phyloP scores from a whole-genome alignment of 2,888 invertebrate genomes.

The Dastarcus helophoroides region DNA sequence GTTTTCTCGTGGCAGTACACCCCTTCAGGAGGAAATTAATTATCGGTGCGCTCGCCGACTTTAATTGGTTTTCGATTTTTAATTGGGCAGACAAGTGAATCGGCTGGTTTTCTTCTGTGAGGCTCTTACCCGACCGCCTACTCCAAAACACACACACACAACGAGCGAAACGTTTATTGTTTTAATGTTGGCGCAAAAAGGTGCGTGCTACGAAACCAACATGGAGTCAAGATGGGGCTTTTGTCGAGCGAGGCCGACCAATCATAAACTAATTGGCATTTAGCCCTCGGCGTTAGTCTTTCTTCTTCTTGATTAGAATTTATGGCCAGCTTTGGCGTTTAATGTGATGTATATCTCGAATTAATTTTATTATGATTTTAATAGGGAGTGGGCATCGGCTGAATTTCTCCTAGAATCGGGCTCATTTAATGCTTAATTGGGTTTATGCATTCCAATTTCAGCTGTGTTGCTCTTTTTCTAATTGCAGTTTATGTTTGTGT shows the following conservation, averaged over 20 bases:
- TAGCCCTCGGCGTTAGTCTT: slow-evolving; percentile 22
- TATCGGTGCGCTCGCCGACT: too few relatives aligned
- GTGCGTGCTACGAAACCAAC: neutral
- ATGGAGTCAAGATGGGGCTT: neutral
- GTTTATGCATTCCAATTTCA: slow-evolving; percentile 11
- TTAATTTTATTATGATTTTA: slow-evolving; percentile 29
- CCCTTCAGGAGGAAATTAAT: too few relatives aligned
- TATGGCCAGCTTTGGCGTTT: slow-evolving; percentile 21
- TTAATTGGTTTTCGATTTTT: too few relatives aligned
- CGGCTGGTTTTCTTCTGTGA: too few relatives aligned
- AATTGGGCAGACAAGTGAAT: too few relatives aligned
- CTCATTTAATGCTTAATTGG: slow-evolving; percentile 17
- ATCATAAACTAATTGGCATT: slow-evolving; percentile 27
- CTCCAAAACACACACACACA: too few relatives aligned
- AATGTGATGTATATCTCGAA: slow-evolving; percentile 27
- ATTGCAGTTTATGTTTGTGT: slow-evolving; percentile 9
- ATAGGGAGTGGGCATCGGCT: slow-evolving; percentile 19
- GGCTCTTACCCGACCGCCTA: too few relatives aligned
- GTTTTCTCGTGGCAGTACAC: too few relatives aligned
- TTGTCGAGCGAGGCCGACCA: slow-evolving; percentile 15
- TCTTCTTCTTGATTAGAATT: slow-evolving; percentile 27
- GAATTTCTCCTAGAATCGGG: slow-evolving; percentile 23
- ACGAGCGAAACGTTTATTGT: too few relatives aligned
- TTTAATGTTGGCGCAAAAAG: too few relatives aligned
- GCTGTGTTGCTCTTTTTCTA: slow-evolving; percentile 8